phyloP scores from a whole-genome alignment of 2,888 invertebrate species.

The Nasonia oneida region DNA sequence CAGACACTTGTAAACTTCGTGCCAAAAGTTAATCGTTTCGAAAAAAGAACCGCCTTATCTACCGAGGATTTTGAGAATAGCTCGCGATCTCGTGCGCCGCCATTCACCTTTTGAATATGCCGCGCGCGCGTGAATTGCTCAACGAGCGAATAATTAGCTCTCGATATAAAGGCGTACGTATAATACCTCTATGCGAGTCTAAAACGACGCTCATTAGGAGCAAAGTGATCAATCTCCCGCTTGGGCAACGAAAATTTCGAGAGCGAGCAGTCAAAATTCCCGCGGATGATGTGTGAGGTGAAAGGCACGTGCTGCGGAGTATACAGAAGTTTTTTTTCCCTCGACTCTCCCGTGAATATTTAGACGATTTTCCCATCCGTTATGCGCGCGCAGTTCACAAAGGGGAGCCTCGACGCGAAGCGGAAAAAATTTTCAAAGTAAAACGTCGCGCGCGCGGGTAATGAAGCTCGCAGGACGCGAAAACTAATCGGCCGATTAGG shows the following conservation, averaged over 20 bases:
- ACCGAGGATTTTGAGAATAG: not conserved
- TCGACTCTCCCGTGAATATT: not conserved
- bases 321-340: not conserved
- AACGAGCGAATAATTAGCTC: constrained; percentile 17
- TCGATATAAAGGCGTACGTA: not conserved
- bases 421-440: not conserved
- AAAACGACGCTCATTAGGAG: constrained; percentile 47
- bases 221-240: constrained; percentile 27
- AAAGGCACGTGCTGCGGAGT: not conserved
- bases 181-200: not conserved
- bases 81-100: not conserved
- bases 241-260: constrained; percentile 39
- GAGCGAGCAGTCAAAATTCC: not conserved
- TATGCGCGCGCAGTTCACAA: not conserved
- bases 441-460: not conserved
- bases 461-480: constrained; percentile 46
- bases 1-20: not conserved
- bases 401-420: not conserved
- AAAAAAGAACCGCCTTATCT: not conserved
- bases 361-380: not conserved
- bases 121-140: not conserved
- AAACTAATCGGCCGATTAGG: constrained; percentile 61
- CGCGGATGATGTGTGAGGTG: constrained; percentile 6
- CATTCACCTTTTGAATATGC: not conserved
- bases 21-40: constrained; percentile 21